A percentile compares a stretch with the other conserved stretches of the same genome.
These are phyloP conservation scores for Acronicta alni DNA, from an alignment of 2,888 invertebrate genomes.

Conservation along the genomic window DNA sequence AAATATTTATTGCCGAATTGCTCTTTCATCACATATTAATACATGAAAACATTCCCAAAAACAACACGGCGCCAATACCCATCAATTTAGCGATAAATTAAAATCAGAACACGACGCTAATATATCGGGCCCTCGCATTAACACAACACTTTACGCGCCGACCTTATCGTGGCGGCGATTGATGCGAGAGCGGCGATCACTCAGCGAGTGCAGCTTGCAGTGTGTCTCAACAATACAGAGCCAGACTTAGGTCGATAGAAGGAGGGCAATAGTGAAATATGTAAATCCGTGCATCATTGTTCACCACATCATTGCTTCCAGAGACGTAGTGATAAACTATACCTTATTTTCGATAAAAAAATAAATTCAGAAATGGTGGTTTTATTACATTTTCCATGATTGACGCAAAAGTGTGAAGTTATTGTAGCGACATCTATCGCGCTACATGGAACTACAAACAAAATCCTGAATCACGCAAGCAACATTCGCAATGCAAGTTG, in stretches of 20 bases:
- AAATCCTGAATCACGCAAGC: too few relatives aligned
- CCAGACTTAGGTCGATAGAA: conserved; percentile 1
- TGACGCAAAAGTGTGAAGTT: not conserved
- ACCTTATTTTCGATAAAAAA: too few relatives aligned
- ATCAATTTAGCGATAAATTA: conserved; percentile 47
- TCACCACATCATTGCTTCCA: too few relatives aligned
- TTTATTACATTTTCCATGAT: not conserved
- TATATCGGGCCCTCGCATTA: conserved; percentile 41
- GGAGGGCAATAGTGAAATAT: not conserved
- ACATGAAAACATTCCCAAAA: conserved; percentile 20
- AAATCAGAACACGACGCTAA: conserved; percentile 46
- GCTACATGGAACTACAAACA: too few relatives aligned
- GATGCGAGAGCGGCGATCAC: conserved; percentile 50
- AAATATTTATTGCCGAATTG: not conserved
- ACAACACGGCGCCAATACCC: conserved; percentile 22
- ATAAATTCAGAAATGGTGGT: not conserved
- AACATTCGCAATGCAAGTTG: too few relatives aligned
- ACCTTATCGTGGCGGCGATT: conserved; percentile 43
- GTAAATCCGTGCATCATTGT: not conserved
- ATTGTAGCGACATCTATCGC: too few relatives aligned
- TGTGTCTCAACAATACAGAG: conserved; percentile 44
- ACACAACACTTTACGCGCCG: conserved; percentile 46
- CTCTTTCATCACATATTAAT: conserved; percentile 8
- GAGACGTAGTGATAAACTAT: too few relatives aligned
- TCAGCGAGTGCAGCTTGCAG: conserved; percentile 55